Evolutionary conservation across 2,888 invertebrate species (phyloP).

Genomic region (Cactoblastis cactorum): DNA sequence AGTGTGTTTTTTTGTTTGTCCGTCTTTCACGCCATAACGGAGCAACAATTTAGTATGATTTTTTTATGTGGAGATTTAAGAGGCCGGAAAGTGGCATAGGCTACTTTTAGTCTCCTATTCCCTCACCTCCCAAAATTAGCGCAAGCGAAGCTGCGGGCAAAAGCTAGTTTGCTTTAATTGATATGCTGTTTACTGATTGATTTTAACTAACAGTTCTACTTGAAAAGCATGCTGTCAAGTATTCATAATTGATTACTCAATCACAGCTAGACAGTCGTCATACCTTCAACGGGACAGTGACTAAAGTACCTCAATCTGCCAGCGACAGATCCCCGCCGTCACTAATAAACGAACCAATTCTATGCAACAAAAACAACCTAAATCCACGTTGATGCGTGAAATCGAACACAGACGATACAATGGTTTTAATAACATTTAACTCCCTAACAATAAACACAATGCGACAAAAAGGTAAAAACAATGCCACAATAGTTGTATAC

Average conservation of each 20-base stretch:
- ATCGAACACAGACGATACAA: slow-evolving; percentile 61
- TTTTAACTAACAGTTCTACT: background rate
- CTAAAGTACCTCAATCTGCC: slow-evolving; percentile 59
- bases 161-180: too few relatives aligned
- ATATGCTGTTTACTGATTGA: too few relatives aligned
- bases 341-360: slow-evolving; percentile 70
- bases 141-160: too few relatives aligned
- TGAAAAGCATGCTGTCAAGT: background rate
- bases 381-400: slow-evolving; percentile 56
- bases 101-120: too few relatives aligned
- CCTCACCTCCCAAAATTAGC: too few relatives aligned
- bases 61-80: too few relatives aligned
- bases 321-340: slow-evolving; percentile 59
- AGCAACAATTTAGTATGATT: too few relatives aligned
- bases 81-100: too few relatives aligned
- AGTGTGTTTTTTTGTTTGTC: too few relatives aligned
- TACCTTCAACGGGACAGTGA: slow-evolving; percentile 10
- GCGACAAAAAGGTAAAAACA: slow-evolving; percentile 62
- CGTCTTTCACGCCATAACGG: too few relatives aligned
- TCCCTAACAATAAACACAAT: slow-evolving; percentile 71
- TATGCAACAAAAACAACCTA: slow-evolving; percentile 50
- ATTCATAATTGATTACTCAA: slow-evolving; percentile 8
- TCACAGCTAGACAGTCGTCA: slow-evolving; percentile 10
- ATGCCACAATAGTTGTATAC: slow-evolving; percentile 50
- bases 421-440: slow-evolving; percentile 72